phyloP scores from a whole-genome alignment of 2,888 invertebrate genomes.

The Panzeria rudis region DNA sequence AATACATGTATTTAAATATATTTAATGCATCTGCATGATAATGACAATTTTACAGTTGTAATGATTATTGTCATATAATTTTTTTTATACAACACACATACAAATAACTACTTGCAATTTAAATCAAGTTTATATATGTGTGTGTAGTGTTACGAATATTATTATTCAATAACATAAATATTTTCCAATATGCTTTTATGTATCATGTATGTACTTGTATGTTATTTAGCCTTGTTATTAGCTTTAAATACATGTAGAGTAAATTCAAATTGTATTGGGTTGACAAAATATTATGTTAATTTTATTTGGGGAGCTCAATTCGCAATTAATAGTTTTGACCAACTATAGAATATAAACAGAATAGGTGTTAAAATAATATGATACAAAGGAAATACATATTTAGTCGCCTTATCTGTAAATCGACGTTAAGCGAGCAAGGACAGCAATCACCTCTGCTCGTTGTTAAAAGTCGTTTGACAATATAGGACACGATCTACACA shows the following conservation, averaged over 20 bases:
- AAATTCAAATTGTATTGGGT: constrained; percentile 32
- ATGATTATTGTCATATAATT: constrained; percentile 57
- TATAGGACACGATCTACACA: too few species aligned
- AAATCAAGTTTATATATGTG: background rate
- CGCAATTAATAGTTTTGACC: background rate
- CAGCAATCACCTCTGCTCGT: too few species aligned
- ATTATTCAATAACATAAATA: constrained; percentile 8
- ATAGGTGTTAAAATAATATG: too few species aligned
- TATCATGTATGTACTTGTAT: constrained; percentile 41
- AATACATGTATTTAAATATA: constrained; percentile 62
- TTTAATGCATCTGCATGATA: constrained; percentile 68
- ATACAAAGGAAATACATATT: too few species aligned
- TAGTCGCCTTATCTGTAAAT: too few species aligned
- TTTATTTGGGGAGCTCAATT: background rate
- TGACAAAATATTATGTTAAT: background rate
- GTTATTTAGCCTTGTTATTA: constrained; percentile 46
- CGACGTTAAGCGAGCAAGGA: too few species aligned
- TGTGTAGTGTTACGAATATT: constrained; percentile 8
- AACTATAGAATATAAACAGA: too few species aligned
- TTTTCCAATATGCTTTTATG: background rate
- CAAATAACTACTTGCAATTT: background rate
- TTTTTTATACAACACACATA: background rate
- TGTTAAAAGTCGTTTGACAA: too few species aligned
- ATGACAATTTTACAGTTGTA: constrained; percentile 66
- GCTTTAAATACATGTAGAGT: constrained; percentile 20